Conservation (phyloP, 2,797 vertebrate species). For the Pseudochaenichthys georgianus region DNA sequence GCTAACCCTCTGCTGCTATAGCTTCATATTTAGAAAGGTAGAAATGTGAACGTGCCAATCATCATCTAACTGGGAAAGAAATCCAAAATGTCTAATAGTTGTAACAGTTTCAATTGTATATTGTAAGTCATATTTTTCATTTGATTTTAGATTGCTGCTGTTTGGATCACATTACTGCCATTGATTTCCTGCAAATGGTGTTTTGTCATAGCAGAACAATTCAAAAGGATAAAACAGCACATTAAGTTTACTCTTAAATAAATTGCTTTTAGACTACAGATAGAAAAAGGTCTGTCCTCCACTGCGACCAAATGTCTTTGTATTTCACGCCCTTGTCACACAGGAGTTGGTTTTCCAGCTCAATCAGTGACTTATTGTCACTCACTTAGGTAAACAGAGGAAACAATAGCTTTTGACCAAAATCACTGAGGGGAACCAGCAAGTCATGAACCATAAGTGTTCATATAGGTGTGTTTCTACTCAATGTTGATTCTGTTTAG, state of each 20-base stretch:
- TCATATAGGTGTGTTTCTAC: background rate
- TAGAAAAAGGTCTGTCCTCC: background rate
- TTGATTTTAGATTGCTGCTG: background rate
- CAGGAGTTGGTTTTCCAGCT: slow-evolving; percentile 1
- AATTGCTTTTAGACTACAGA: background rate
- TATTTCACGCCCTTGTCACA: background rate
- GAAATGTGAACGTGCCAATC: background rate
- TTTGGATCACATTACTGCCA: background rate
- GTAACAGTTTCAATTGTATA: background rate
- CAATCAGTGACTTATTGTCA: background rate
- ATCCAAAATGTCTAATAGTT: background rate
- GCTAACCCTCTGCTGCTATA: background rate
- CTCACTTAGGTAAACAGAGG: slow-evolving; percentile 4
- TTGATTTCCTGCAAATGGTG: background rate
- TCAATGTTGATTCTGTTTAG: background rate
- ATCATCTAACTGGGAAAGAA: background rate
- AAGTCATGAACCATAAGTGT: background rate
- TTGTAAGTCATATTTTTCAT: background rate
- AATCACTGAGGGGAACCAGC: background rate
- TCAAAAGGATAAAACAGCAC: background rate
- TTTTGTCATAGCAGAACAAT: background rate
- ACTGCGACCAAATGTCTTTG: slow-evolving; percentile 6
- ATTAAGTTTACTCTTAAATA: background rate
- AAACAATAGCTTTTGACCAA: background rate
- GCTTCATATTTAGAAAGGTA: background rate